Evolutionary conservation across 1,140 invertebrate species (phyloP), one percentile per base, ranked within the genome.

Genomic region (Drosophila bipectinata): DNA sequence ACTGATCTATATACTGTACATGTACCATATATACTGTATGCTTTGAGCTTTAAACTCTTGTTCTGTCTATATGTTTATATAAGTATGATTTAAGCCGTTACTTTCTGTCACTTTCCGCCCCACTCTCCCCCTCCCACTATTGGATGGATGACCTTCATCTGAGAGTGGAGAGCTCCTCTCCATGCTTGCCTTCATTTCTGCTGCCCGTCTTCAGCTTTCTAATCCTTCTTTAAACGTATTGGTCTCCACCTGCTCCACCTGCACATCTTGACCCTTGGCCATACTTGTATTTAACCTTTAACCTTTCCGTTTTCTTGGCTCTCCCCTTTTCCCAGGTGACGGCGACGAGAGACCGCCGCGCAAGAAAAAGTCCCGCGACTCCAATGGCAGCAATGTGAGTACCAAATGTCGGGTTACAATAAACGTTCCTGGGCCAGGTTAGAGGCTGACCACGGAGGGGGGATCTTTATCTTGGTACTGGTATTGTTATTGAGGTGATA

Each of bases 331-430:
- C 73, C 30, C 67, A 91, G 90, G 84, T 67, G 90, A 91, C 74
- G 84, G 64, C 15, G 83, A 89, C 39, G 89, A 85, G 18, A 77
- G 90, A 58, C 90, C 90, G 73, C 85, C 90, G 32, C 83, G 90
- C 60, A 91, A 91, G 80, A 91, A 91, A 75, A 91, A 91, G 54
- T 62, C 73, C 26, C 80, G 90, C 39, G 90, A 91, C 75, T 88
- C 90, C 9, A 90, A 78, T 78, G 82, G 85, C 63, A 88, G 85
- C 77, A 90, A 88, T 90, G 87, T 91, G 45, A 88, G 80, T 89
- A 79, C 5, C 4, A 14, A 30, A 61, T 8, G 6, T 8, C 30
- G 14, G n/a, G 6, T 21, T 14, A 8, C 14, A 12, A 24, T 5
- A 14, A 1, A 12, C 7, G 4, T 49, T 9, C 12, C 10, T 37